Percentiles rank a stretch among this genome's conserved stretches.
These are phyloP conservation scores for Peromyscus eremicus DNA, from an alignment of 2,797 vertebrate genomes.

Conservation along the genomic window DNA sequence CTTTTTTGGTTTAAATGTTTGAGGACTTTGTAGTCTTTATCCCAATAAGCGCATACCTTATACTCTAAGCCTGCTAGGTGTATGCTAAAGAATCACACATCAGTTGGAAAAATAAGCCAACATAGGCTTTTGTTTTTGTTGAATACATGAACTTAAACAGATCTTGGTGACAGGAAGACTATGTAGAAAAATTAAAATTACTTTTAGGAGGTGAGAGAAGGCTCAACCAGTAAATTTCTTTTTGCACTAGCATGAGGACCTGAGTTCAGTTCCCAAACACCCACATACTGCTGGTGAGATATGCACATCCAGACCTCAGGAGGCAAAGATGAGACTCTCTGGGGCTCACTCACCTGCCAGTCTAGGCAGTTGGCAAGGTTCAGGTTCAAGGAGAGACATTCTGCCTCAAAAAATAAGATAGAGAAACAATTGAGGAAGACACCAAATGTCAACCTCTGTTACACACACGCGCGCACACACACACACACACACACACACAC, in stretches of 20 bases:
- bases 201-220: too few species aligned
- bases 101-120: background rate
- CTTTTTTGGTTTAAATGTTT: background rate
- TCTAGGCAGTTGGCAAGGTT: background rate
- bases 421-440: background rate
- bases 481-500: background rate
- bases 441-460: background rate
- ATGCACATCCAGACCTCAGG: too few species aligned
- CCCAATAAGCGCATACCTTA: background rate
- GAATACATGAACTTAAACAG: background rate
- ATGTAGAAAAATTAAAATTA: slow-evolving; percentile 41
- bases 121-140: slow-evolving; percentile 44
- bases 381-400: background rate
- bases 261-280: background rate
- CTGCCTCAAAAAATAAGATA: background rate
- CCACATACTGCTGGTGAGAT: background rate
- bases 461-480: background rate
- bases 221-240: background rate
- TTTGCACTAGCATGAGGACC: background rate
- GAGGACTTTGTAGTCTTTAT: slow-evolving; percentile 8
- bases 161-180: slow-evolving; percentile 11
- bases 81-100: background rate
- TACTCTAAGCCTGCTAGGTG: background rate
- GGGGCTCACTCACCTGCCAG: background rate
- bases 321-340: background rate